These are phyloP conservation scores for Pandemis corylana DNA, from an alignment of 2,888 invertebrate species.

Conservation along the genomic window DNA sequence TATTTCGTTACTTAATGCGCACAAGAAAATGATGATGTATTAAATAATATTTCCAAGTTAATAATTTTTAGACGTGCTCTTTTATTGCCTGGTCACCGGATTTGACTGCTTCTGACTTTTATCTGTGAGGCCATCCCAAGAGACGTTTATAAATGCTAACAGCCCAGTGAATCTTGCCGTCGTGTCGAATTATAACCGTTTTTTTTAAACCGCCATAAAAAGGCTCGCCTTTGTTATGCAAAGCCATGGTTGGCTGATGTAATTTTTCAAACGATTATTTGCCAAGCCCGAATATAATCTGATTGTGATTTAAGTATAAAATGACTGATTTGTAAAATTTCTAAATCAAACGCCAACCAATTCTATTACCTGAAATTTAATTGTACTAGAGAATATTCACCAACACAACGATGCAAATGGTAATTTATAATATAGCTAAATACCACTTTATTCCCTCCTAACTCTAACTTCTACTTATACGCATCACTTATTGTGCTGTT, in stretches of 20 bases:
- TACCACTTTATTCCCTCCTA: not conserved
- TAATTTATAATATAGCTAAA: not conserved
- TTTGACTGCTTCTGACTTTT: not conserved
- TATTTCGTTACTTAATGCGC: no score
- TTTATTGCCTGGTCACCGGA: not conserved
- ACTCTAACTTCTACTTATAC: not conserved
- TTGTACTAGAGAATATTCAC: not conserved
- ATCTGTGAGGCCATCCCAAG: not conserved
- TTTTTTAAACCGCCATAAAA: not conserved
- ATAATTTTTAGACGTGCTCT: not conserved
- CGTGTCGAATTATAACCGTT: not conserved
- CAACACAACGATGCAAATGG: not conserved
- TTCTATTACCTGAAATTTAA: not conserved
- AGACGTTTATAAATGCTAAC: constrained; percentile 5
- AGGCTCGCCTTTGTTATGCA: not conserved
- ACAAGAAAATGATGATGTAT: not conserved
- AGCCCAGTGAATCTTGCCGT: not conserved
- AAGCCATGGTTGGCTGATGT: not conserved
- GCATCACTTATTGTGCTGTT: not conserved
- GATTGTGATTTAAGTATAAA: not conserved
- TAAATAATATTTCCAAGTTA: not conserved
- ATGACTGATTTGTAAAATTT: no score
- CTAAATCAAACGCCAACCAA: no score
- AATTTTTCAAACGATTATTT: not conserved
- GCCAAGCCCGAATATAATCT: not conserved